These are phyloP conservation scores for Cephus nigrinus DNA, from an alignment of 2,888 invertebrate genomes.

Conservation along the genomic window DNA sequence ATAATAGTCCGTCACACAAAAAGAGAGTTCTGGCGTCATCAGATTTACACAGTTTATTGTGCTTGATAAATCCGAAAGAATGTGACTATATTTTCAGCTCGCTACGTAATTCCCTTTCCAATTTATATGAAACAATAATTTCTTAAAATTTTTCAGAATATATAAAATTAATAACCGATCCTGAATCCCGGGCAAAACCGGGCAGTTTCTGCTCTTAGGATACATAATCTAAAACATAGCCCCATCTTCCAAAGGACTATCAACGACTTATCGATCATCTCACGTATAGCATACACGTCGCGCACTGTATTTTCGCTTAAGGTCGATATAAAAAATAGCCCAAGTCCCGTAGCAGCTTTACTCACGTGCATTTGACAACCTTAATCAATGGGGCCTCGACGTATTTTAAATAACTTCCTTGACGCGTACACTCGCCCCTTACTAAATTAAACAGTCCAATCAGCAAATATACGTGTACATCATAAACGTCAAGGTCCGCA, in stretches of 20 bases:
- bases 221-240: neutral
- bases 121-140: too few relatives aligned
- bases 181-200: too few relatives aligned
- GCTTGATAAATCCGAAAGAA: too few relatives aligned
- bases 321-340: neutral
- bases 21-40: too few relatives aligned
- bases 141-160: too few relatives aligned
- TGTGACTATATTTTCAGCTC: too few relatives aligned
- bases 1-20: too few relatives aligned
- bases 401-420: neutral
- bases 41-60: too few relatives aligned
- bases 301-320: neutral
- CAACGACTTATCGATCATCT: neutral
- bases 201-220: neutral
- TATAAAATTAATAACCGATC: too few relatives aligned
- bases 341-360: neutral
- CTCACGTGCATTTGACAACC: neutral
- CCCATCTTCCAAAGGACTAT: neutral
- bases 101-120: too few relatives aligned
- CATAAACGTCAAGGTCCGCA: constrained; percentile 41
- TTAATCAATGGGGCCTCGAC: neutral
- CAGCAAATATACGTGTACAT: constrained; percentile 32
- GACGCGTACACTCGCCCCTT: neutral
- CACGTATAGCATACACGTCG: neutral
- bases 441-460: neutral